Evolutionary conservation across 2,888 invertebrate species (phyloP), one percentile per base, ranked within the genome.

Genomic region (Brachypalpus laphriformis): DNA sequence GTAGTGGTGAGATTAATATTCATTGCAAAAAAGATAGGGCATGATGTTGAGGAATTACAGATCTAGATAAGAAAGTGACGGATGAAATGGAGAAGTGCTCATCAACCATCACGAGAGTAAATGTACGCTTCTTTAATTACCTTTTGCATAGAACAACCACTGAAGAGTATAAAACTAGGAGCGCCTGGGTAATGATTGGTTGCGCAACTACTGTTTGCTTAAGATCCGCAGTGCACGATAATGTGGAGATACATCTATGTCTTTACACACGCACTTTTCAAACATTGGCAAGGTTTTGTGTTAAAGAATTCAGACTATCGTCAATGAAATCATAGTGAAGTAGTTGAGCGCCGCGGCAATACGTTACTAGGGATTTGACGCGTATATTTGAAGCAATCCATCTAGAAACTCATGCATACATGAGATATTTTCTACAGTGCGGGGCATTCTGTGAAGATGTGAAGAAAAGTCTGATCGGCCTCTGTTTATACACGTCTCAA

Each of bases 1-100:
- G 74, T 45, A 61, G 74, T 59, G 59, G 22, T 25, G 31, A 49
- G 63, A 71, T 72, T 63, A 40, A 57, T 20, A 66, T 59, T 54
- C 51, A 66, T 28, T 54, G 59, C 49, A 18, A 49, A 37, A 56
- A 11, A 5, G 16, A 14, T 5, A 47, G 34, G 5, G 11, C 6
- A 20, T 8, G 8, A 3, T 51, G 22, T 7, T 20, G 57, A 37
- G 18, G 18, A 34, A 16, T 37, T n/a, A 16, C 3, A 42, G 54
- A 40, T 51, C 54, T 25, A 66, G 37, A 66, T 68, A 54, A 18
- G 11, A 51, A 14, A 42, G 40, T 54, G 68, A 22, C 22, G 11
- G 20, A 25, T 37, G 49, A 45, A 61, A 45, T 11, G 0, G 45
- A 66, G 37, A 49, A 22, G 37, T 37, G 65, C 34, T 31, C 47